Conservation (phyloP, 1,140 invertebrate genomes). For the Wasmannia auropunctata region DNA sequence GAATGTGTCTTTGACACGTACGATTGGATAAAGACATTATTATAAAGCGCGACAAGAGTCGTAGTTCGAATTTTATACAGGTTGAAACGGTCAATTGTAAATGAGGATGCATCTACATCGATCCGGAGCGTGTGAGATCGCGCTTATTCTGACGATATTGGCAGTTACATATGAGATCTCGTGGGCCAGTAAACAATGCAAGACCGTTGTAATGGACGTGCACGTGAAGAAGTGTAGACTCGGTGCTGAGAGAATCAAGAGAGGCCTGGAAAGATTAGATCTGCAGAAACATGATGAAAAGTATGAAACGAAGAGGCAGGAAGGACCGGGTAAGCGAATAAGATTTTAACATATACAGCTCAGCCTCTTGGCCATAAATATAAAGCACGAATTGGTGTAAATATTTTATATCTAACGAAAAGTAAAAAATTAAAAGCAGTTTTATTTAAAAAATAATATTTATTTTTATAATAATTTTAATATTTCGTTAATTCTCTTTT, state of each 20-base stretch:
- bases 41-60: slow-evolving; percentile 61
- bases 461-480: too few relatives aligned
- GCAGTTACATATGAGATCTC: not conserved
- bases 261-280: slow-evolving; percentile 28
- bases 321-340: not conserved
- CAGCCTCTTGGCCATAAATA: too few relatives aligned
- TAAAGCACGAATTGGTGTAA: too few relatives aligned
- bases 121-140: not conserved
- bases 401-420: too few relatives aligned
- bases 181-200: slow-evolving; percentile 23
- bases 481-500: too few relatives aligned
- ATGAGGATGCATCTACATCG: not conserved
- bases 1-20: slow-evolving; percentile 52
- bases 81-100: not conserved
- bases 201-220: slow-evolving; percentile 26
- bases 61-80: not conserved
- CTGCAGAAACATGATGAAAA: not conserved
- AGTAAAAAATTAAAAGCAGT: too few relatives aligned
- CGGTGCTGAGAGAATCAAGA: slow-evolving; percentile 8
- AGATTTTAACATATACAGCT: not conserved
- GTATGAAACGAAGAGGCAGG: not conserved
- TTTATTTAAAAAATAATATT: too few relatives aligned
- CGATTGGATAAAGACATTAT: slow-evolving; percentile 59
- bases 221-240: slow-evolving; percentile 12
- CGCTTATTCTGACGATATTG: not conserved